Base-by-base conservation (phyloP, 1,140 invertebrate species). In the Drosophila persimilis region DNA sequence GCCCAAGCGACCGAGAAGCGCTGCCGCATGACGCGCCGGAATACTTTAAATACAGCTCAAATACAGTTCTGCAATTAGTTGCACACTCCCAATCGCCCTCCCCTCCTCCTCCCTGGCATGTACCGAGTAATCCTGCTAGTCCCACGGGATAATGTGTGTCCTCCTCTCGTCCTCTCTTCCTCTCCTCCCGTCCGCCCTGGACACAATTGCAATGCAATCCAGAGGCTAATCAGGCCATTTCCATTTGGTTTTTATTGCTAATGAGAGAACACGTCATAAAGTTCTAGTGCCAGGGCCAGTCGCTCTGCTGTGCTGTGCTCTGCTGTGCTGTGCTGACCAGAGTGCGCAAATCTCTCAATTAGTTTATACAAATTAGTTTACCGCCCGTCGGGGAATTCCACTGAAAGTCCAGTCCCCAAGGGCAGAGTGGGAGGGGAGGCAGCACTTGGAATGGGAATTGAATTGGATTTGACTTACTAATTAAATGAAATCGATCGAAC, bases 351-450 rank as follows among this genome's bases (percentile, higher is more conserved):
- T 88, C 73, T 81, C 73, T 74, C 81, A 86, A 86, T 86, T 86
- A 88, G 81, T 64, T 77, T 61, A 60, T 63, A 81, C 81, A 81
- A 90, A 90, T 90, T 89, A 81, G 78, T 90, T 90, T 90, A 90
- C 67, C 76, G 84, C 89, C 80, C 84, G 73, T 71, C 61, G 64
- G 89, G 83, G 89, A 86, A 45, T 41, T 48, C 7, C 41, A 52
- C 41, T 31, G 22, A 35, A 47, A 76, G 43, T 77, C 75, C 77
- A 75, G 43, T 80, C 75, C 77, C 71, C 48, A 9, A 59, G 43
- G 43, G 8, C 43, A 11, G 15, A 15, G 4, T 4, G 8, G 6
- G 54, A 31, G 31, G 13, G 13, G 8, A 31, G 31, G 39, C 60
- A 6, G 31, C 31, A 17, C 15, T 13, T 45, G n/a, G 44, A 45